These are phyloP conservation scores for Heteractis magnifica DNA, from an alignment of 92 coral and sea anemone species.

Conservation along the genomic window DNA sequence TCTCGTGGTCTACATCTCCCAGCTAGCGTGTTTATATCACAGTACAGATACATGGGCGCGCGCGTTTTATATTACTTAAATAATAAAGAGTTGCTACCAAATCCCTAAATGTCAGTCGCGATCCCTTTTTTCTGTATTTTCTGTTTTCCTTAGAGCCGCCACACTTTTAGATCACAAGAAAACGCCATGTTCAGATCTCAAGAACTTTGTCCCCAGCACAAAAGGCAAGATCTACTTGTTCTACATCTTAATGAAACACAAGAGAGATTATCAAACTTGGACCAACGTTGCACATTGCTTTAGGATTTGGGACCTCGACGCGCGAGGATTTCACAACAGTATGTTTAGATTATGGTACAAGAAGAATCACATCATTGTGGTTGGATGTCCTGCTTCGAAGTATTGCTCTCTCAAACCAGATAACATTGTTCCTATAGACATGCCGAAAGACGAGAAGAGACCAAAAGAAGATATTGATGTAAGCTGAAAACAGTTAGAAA, in stretches of 20 bases:
- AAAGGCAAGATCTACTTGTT: slow-evolving; percentile 47
- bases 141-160: slow-evolving; percentile 36
- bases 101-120: too few species aligned
- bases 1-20: too few species aligned
- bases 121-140: neutral
- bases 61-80: too few species aligned
- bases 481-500: too few species aligned
- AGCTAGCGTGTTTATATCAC: too few species aligned
- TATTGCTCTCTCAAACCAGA: slow-evolving; percentile 51
- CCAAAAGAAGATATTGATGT: slow-evolving; percentile 37
- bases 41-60: too few species aligned
- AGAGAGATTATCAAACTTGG: slow-evolving; percentile 60
- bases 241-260: slow-evolving; percentile 57
- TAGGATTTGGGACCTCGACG: slow-evolving; percentile 69
- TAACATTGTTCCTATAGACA: slow-evolving; percentile 40
- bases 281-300: slow-evolving; percentile 61
- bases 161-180: slow-evolving; percentile 61
- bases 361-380: slow-evolving; percentile 61
- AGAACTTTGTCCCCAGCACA: slow-evolving; percentile 58
- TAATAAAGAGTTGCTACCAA: too few species aligned
- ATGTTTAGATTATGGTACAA: slow-evolving; percentile 75
- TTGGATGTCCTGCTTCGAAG: slow-evolving; percentile 77
- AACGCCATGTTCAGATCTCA: slow-evolving; percentile 63
- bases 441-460: slow-evolving; percentile 47
- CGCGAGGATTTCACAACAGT: slow-evolving; percentile 65